phyloP scores from a whole-genome alignment of 2,113 vertebrate species.

The Dipodomys merriami region DNA sequence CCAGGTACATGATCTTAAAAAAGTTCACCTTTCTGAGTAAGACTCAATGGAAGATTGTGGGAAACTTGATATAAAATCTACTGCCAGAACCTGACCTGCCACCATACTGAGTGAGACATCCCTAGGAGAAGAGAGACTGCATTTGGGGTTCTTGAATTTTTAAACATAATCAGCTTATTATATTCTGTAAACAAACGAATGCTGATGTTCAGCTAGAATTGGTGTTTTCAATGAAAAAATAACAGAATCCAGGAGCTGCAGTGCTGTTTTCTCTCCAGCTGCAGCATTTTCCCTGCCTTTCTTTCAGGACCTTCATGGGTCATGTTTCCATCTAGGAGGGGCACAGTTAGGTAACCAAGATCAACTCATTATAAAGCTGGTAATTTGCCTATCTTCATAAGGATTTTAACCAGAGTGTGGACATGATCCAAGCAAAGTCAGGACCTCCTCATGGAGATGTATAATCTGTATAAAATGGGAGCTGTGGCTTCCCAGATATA shows the following conservation, averaged over 20 bases:
- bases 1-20: slow-evolving; percentile 14
- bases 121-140: background rate
- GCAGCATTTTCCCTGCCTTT: background rate
- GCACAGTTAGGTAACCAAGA: background rate
- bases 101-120: background rate
- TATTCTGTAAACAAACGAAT: slow-evolving; percentile 25
- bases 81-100: background rate
- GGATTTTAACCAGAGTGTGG: background rate
- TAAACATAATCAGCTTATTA: slow-evolving; percentile 30
- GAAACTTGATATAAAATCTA: slow-evolving; percentile 22
- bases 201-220: slow-evolving; percentile 31
- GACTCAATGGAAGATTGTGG: slow-evolving; percentile 33
- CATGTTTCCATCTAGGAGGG: background rate
- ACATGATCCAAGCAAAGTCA: background rate
- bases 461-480: background rate
- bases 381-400: background rate
- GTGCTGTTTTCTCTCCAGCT: background rate
- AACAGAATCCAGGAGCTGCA: slow-evolving; percentile 44
- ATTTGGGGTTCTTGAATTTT: slow-evolving; percentile 23
- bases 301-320: background rate
- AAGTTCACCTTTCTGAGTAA: slow-evolving; percentile 36
- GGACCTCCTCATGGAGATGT: background rate
- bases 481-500: background rate
- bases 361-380: background rate
- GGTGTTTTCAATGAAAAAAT: slow-evolving; percentile 37